Evolutionary conservation across 2,113 vertebrate genomes (phyloP).

Genomic region (Ictalurus furcatus): DNA sequence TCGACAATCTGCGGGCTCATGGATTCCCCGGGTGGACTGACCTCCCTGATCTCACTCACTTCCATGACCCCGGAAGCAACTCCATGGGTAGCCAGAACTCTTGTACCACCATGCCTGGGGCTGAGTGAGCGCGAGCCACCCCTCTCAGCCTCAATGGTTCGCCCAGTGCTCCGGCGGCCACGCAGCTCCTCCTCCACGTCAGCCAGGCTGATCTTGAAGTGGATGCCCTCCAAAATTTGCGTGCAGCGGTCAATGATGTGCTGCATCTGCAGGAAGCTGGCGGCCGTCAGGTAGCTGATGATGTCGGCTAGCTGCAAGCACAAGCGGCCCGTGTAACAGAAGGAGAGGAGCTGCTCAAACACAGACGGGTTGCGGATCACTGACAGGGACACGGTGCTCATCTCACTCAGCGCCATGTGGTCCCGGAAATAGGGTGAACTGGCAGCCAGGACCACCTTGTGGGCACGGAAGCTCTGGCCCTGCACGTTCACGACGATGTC

Average conservation of each 20-base stretch:
- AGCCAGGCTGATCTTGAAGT: conserved; percentile 91
- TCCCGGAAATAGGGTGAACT: conserved; percentile 99
- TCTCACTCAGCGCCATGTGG: conserved; percentile 98
- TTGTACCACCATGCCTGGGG: conserved; percentile 72
- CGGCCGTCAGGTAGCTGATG: conserved; percentile 96
- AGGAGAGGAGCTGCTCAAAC: conserved; percentile 94
- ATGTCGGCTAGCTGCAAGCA: conserved; percentile 94
- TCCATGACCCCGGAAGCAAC: conserved; percentile 72
- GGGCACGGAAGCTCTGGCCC: conserved; percentile 93
- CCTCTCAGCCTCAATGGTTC: conserved; percentile 74
- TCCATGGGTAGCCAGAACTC: conserved; percentile 74
- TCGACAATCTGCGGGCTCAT: conserved; percentile 88
- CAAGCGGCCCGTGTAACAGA: conserved; percentile 95
- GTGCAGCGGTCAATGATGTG: conserved; percentile 99
- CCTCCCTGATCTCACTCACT: conserved; percentile 76
- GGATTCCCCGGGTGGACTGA: conserved; percentile 84
- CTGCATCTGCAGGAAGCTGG: conserved; percentile 99
- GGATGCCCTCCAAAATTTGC: conserved; percentile 95
- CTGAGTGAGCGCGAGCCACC: conserved; percentile 72
- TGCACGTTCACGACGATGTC: conserved; percentile 97
- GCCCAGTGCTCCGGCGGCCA: conserved; percentile 71
- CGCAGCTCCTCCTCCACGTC: conserved; percentile 84
- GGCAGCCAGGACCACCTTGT: conserved; percentile 97
- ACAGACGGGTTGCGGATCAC: conserved; percentile 95
- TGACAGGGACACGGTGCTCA: conserved; percentile 94